Evolutionary conservation across 92 coral and sea anemone genomes (phyloP).

Genomic region (Zoanthus sansibaricus): DNA sequence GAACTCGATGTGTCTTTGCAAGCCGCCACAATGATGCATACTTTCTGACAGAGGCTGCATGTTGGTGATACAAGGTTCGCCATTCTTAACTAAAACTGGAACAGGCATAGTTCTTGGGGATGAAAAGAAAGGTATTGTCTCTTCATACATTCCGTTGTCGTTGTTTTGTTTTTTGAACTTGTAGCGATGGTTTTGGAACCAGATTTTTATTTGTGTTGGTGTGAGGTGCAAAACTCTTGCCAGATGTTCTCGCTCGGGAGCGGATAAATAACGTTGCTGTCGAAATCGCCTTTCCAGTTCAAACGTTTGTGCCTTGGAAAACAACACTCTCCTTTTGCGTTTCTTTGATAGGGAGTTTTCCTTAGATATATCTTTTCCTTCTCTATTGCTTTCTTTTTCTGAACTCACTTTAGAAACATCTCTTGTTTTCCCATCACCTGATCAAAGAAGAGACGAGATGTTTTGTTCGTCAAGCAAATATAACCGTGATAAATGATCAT

Average conservation of each 20-base stretch:
- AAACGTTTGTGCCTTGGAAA: constrained; percentile 44
- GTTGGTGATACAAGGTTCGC: constrained; percentile 61
- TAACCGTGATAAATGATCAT: neutral
- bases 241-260: constrained; percentile 52
- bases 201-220: constrained; percentile 56
- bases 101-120: constrained; percentile 75
- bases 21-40: constrained; percentile 23
- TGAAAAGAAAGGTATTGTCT: constrained; percentile 47
- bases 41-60: constrained; percentile 24
- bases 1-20: constrained; percentile 32
- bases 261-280: constrained; percentile 49
- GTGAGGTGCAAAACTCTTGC: constrained; percentile 42
- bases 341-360: constrained; percentile 36
- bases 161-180: constrained; percentile 46
- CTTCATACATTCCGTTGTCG: constrained; percentile 46
- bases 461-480: constrained; percentile 4
- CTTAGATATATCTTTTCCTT: constrained; percentile 23
- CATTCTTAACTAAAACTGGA: constrained; percentile 81
- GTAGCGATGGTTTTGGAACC: constrained; percentile 60
- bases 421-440: constrained; percentile 27
- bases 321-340: constrained; percentile 45
- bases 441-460: neutral
- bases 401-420: neutral
- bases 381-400: constrained; percentile 10
- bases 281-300: constrained; percentile 51